Percentiles rank a stretch among this genome's conserved stretches.
phyloP scores from a whole-genome alignment of 2,888 invertebrate species.

The Caenorhabditis imperialis region DNA sequence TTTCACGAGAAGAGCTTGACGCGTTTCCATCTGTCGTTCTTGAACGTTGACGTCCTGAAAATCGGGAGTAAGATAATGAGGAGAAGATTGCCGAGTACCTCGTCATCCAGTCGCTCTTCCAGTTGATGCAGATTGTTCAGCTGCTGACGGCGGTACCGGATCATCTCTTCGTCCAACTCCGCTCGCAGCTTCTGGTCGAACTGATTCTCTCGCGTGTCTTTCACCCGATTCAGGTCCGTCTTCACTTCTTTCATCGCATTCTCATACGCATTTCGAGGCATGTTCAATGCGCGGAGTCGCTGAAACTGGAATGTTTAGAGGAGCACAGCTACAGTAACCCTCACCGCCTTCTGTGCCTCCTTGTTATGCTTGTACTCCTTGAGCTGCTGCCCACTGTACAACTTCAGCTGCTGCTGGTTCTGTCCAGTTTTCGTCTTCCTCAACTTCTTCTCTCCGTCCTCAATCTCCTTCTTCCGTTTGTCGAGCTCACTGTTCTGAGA shows the following conservation, averaged over 20 bases:
- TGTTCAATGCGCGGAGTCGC: conserved; percentile 40
- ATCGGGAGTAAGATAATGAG: neutral
- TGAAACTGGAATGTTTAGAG: conserved; percentile 8
- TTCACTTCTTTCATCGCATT: conserved; percentile 58
- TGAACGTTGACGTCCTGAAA: conserved; percentile 92
- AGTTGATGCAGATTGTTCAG: conserved; percentile 52
- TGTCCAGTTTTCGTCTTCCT: conserved; percentile 85
- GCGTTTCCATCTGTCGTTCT: conserved; percentile 93
- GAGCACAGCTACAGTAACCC: too few species aligned
- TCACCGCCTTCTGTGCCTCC: conserved; percentile 89
- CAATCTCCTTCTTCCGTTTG: conserved; percentile 86
- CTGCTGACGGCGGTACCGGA: conserved; percentile 57
- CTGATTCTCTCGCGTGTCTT: conserved; percentile 45
- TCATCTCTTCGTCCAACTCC: conserved; percentile 58
- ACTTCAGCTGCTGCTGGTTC: conserved; percentile 93
- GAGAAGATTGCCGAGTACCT: too few species aligned
- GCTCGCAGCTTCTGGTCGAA: conserved; percentile 55
- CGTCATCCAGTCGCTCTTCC: conserved; percentile 64
- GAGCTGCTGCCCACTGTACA: conserved; percentile 92
- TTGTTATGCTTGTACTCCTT: conserved; percentile 94
- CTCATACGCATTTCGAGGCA: conserved; percentile 47
- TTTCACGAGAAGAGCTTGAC: conserved; percentile 91
- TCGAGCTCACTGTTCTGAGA: conserved; percentile 81
- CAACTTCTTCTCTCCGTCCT: conserved; percentile 91
- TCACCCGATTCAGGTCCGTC: conserved; percentile 52